Base-by-base conservation (phyloP, 2,888 invertebrate genomes). In the Dynastes grantii region DNA sequence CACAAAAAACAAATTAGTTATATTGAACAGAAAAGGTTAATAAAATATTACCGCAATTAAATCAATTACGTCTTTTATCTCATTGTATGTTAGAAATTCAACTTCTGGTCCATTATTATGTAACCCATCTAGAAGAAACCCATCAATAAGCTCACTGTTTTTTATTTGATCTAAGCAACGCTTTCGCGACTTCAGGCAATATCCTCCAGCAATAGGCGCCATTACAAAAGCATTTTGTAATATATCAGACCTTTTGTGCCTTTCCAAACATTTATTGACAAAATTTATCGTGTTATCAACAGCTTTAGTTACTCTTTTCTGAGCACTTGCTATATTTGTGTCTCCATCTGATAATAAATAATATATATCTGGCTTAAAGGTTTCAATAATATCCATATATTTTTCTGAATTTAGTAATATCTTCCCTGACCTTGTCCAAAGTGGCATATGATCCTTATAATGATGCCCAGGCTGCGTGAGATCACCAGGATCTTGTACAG, bases 351-450 rank as follows among this genome's bases (percentile, higher is more conserved):
- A 94, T 83, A 97, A 89, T 13, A 94, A 92, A 87, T 95, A 93
- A 89, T 95, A 96, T 86, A 96, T 92, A 87, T 96, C 95, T 55
- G 97, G 97, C 87, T 92, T 92, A 87, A 94, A 94, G 37, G 91
- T 88, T 89, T 96, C 94, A 82, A 96, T 92, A 53, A 94, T 86
- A 84, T 95, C 92, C 93, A 97, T 94, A 88, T 95, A 94, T 90
- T 90, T 90, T 76, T 93, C 89, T 0, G 93, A 88, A 77, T 91
- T 90, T 49, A 97, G 87, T 82, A 92, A 88, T 79, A 91, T 91
- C 88, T 95, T 95, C 61, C 97, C 98, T 81, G 92, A 91, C 84
- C 93, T 92, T 0, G 95, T 93, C 94, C 96, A 97, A 16, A 97
- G 85, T 0, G 97, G 94, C 9, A 95, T 90, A 73, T 92, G 91